A percentile compares a stretch with the other conserved stretches of the same genome.
Evolutionary conservation across 2,113 vertebrate species (phyloP).

Genomic region (Mugil cephalus): DNA sequence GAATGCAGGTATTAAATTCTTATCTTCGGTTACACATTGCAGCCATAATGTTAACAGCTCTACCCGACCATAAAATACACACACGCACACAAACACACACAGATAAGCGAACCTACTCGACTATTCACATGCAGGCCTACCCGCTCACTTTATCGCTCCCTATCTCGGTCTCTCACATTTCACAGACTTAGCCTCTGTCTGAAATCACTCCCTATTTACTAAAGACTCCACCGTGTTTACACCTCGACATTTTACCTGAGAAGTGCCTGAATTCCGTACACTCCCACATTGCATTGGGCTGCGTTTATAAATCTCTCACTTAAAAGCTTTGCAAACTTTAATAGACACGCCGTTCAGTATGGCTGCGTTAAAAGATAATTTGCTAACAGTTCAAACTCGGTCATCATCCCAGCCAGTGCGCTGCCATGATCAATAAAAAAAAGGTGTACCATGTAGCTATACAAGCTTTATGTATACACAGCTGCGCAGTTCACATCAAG

Average conservation of each 20-base stretch:
- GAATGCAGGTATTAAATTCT: conserved; percentile 59
- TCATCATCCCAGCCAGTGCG: too few species aligned
- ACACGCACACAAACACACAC: conserved; percentile 40
- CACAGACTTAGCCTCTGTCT: conserved; percentile 23
- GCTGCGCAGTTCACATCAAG: too few species aligned
- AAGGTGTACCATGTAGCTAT: too few species aligned
- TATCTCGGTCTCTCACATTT: conserved; percentile 38
- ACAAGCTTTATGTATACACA: too few species aligned
- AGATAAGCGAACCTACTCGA: conserved; percentile 53
- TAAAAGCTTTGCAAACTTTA: too few species aligned
- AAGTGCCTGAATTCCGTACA: conserved; percentile 2
- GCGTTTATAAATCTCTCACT: not conserved
- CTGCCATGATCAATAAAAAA: too few species aligned
- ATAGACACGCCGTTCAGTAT: too few species aligned
- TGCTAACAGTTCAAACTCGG: too few species aligned
- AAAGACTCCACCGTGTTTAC: conserved; percentile 8
- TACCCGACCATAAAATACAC: conserved; percentile 60
- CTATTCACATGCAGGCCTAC: conserved; percentile 39
- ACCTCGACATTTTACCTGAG: conserved; percentile 5
- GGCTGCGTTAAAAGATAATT: too few species aligned
- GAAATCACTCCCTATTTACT: conserved; percentile 24
- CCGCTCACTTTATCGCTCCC: conserved; percentile 29
- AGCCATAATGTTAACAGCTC: conserved; percentile 63
- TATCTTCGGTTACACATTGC: conserved; percentile 64
- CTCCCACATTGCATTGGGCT: not conserved